Base-by-base conservation (phyloP, 2,797 vertebrate genomes). In the Poeciliopsis presidionis region DNA sequence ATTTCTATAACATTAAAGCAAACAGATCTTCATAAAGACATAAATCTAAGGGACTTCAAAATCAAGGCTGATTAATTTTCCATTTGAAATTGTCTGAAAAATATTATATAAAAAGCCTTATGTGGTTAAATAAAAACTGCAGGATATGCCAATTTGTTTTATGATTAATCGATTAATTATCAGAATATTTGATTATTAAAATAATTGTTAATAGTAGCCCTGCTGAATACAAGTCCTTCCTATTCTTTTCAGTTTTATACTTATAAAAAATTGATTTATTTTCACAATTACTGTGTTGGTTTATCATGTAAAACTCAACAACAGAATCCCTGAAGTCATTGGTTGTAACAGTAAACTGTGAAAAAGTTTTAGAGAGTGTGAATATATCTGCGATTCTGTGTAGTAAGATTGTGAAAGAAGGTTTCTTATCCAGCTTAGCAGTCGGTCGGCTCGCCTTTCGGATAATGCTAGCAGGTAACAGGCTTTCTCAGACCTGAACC, bases 401-500 rank as follows among this genome's bases (percentile, higher is more conserved):
- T 41, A 67, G 41, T 25, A 25, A 67, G 43, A 72, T 79, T 82
- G 25, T 78, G 51, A 77, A 83, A 86, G 79, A 8, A 49, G 75
- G 53, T 41, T 61, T 73, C 57, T 82, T 67, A 81, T 88, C 82
- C 81, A 49, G 80, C 75, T 81, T 78, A 78, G 74, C 82, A 61
- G 79, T 39, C 69, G 12, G 53, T 81, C 77, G 39, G 39, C 51
- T 53, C 74, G 76, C 67, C 33, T 80, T 59, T 28, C 8, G 87
- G 86, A 83, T 88, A 87, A 88, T 72, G 83, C 78, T 86, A 81
- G 72, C 75, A 76, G 81, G 78, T 85, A 91, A 91, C 81, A 71
- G 85, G 89, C 82, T 91, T 92, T 90, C 72, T 81, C 74, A 22
- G 69, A 43, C 13, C 67, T 45, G 25, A 45, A 46, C 4, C 67